Base-by-base conservation (phyloP, 2,797 vertebrate genomes). In the Tarsius wallacei region DNA sequence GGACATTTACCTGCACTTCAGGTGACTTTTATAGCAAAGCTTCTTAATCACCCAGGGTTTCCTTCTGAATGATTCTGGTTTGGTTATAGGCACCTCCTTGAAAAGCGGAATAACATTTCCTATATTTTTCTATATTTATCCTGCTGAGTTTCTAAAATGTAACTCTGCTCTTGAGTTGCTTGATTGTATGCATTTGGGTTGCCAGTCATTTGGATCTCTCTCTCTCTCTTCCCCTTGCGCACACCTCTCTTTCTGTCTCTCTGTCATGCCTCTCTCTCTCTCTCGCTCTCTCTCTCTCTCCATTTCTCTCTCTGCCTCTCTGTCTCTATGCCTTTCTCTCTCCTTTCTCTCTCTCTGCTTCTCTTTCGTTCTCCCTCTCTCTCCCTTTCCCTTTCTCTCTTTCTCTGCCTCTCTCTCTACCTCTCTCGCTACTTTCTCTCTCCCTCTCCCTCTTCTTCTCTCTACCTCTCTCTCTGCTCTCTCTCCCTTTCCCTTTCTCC, bases 271-370 rank as follows among this genome's bases (percentile, higher is more conserved):
- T n/a, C 6, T 26, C 42, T 28, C 26, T 3, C 9, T 47, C 7
- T n/a, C 57, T 33, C 57, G 61, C 26, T 5, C n/a, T n/a, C n/a
- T 10, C 22, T 31, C 42, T 15, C 36, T 42, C 21, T 2, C 12
- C 22, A 33, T 19, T 4, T 21, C 70, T 42, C 42, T 63, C 21
- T 53, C 28, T 22, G 9, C n/a, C 4, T 36, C 49, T 86, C 2
- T 9, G 19, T 66, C 17, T 17, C 26, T n/a, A n/a, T n/a, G n/a
- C n/a, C n/a, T n/a, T n/a, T 42, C 16, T 33, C 2, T 15, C 19
- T 7, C 28, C 28, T 14, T 1, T 1, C 4, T 11, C 77, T 22
- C 9, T 6, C 19, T 5, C 5, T 17, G 0, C 2, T 51, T 13
- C 6, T 12, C 53, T n/a, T 19, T 4, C 24, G 10, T 15, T 31